These are phyloP conservation scores for Scyliorhinus canicula DNA, from an alignment of 2,797 vertebrate genomes.

Conservation along the genomic window DNA sequence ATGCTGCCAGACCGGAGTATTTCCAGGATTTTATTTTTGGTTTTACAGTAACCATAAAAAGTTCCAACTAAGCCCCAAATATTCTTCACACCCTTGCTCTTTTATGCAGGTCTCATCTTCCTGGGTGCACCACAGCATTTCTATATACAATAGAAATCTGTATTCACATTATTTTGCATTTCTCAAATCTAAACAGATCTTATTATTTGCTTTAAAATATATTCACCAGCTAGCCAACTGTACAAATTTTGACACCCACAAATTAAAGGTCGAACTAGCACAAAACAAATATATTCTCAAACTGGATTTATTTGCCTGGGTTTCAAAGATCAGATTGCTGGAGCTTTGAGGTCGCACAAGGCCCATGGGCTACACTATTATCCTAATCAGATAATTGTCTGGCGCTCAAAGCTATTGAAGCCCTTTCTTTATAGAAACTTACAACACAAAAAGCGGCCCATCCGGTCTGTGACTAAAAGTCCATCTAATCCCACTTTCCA, in stretches of 20 bases:
- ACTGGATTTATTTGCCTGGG: too few species aligned
- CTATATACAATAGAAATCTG: not conserved
- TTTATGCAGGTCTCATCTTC: not conserved
- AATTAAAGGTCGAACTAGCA: not conserved
- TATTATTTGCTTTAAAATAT: too few species aligned
- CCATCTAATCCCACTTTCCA: too few species aligned
- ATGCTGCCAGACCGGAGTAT: too few species aligned
- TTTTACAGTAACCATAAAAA: too few species aligned
- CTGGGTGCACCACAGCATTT: not conserved
- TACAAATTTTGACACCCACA: not conserved
- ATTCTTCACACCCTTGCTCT: not conserved
- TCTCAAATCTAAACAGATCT: too few species aligned
- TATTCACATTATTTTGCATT: too few species aligned
- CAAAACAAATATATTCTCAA: not conserved
- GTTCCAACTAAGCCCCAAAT: too few species aligned
- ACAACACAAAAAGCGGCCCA: too few species aligned
- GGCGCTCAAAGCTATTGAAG: not conserved
- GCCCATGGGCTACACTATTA: not conserved
- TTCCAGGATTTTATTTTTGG: too few species aligned
- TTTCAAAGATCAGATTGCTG: not conserved
- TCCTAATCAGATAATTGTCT: not conserved
- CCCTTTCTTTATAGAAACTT: not conserved
- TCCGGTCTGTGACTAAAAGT: too few species aligned
- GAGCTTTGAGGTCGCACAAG: not conserved
- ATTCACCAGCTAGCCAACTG: not conserved